Base-by-base conservation (phyloP, 2,888 invertebrate species). In the Nymphalis c-album region DNA sequence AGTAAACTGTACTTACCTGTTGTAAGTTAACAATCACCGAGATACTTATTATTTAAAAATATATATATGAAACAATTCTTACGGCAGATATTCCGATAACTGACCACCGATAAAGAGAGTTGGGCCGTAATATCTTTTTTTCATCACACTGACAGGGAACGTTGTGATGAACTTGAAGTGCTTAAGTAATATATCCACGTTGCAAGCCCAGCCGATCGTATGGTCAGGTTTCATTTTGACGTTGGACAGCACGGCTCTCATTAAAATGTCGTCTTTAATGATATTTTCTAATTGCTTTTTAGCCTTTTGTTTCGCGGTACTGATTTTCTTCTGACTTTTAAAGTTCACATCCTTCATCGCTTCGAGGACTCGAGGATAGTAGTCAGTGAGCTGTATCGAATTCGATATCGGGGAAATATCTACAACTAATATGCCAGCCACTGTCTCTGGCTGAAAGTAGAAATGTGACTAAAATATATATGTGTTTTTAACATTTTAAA, bases 101-200 rank as follows among this genome's bases (percentile, higher is more conserved):
- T 92, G 94, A 40, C 98, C 98, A 57, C 95, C 97, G 48, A 99
- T 91, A 81, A 98, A 98, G 20, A 97, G 82, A 0, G 96, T 95
- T 0, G 96, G 96, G 0, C 96, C 96, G 8, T 79, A 73, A 78
- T 93, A 96, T 62, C 73, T 74, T 63, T 83, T 84, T 7, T 68
- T 75, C 60, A 74, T 77, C 74, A 86, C 63, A 31, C 35, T 71
- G 1, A 86, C 76, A 0, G 96, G 96, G 85, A 97, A 96, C 4
- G 84, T 80, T 6, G 93, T 87, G 45, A 97, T 93, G 22, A 94
- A 79, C 7, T 93, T 73, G 74, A 96, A 95, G 76, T 95, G 94
- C 50, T 93, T 86, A 7, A 93, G 86, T 46, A 98, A 85, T 0
- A 94, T 91, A 58, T 95, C 93, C 20, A 98, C 84, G 86, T 98